Evolutionary conservation across 2,888 invertebrate species (phyloP).

Genomic region (Drosophila suboccidentalis): DNA sequence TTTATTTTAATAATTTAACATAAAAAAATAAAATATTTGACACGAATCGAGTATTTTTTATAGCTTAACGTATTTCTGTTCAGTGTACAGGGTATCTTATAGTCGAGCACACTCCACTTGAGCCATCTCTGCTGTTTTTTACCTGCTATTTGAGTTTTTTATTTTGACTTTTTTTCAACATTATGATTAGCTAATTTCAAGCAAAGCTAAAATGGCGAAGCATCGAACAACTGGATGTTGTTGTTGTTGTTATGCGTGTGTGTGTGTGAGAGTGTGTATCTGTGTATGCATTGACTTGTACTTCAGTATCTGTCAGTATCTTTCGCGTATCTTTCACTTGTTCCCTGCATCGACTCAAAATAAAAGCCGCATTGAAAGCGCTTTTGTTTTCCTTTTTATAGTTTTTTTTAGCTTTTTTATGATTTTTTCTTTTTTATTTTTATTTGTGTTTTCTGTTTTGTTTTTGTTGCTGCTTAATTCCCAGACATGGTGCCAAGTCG

Average conservation of each 20-base stretch:
- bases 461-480: constrained; percentile 57
- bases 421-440: constrained; percentile 38
- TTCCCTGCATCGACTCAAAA: constrained; percentile 27
- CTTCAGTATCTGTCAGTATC: constrained; percentile 15
- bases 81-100: background rate
- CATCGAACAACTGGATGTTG: constrained; percentile 52
- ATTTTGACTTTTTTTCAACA: constrained; percentile 39
- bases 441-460: constrained; percentile 17
- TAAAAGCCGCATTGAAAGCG: constrained; percentile 42
- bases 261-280: constrained; percentile 5
- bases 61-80: background rate
- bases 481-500: constrained; percentile 73
- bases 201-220: constrained; percentile 68
- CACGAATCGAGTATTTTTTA: too few species aligned
- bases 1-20: too few species aligned
- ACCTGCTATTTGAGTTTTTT: constrained; percentile 13
- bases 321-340: constrained; percentile 41
- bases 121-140: constrained; percentile 3
- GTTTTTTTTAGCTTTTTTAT: constrained; percentile 20
- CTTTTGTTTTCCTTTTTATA: constrained; percentile 57
- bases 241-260: constrained; percentile 30
- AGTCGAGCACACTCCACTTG: background rate
- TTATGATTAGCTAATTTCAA: constrained; percentile 76
- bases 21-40: too few species aligned
- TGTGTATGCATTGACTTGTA: background rate